phyloP scores from a whole-genome alignment of 2,797 vertebrate genomes.

The Pristis pectinata region DNA sequence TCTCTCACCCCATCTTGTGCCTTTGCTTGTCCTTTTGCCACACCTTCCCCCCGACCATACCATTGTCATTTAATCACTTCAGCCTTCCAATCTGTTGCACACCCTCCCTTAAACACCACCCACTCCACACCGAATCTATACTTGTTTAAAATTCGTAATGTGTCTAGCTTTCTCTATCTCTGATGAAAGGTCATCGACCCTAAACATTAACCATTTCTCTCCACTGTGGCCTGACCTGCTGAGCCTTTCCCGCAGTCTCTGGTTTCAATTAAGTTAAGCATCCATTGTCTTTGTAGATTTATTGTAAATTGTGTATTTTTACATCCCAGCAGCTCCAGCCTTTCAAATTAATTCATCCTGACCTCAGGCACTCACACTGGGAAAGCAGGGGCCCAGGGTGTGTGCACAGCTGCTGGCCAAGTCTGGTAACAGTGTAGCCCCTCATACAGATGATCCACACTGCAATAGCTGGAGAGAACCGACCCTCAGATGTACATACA shows the following conservation, averaged over 20 bases:
- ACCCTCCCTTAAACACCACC: not conserved
- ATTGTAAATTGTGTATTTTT: not conserved
- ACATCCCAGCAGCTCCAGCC: not conserved
- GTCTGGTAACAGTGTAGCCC: not conserved
- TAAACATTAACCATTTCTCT: not conserved
- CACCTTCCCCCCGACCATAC: not conserved
- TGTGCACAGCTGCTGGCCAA: not conserved
- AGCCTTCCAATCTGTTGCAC: not conserved
- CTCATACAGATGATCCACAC: not conserved
- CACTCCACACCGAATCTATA: not conserved
- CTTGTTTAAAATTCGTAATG: too few relatives aligned
- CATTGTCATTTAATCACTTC: not conserved
- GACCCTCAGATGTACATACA: not conserved
- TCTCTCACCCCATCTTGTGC: not conserved
- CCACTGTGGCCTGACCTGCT: not conserved
- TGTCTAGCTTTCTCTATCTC: not conserved
- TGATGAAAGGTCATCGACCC: not conserved
- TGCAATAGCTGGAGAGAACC: not conserved
- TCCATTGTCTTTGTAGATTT: not conserved
- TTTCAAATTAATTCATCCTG: not conserved
- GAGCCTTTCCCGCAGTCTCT: not conserved
- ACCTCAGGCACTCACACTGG: not conserved
- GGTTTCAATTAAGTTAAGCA: not conserved
- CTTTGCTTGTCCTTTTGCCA: not conserved
- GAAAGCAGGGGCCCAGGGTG: conserved; percentile 6